Evolutionary conservation across 1,140 invertebrate species (phyloP), one percentile per base, ranked within the genome.

Genomic region (Aphelenchoides besseyi): DNA sequence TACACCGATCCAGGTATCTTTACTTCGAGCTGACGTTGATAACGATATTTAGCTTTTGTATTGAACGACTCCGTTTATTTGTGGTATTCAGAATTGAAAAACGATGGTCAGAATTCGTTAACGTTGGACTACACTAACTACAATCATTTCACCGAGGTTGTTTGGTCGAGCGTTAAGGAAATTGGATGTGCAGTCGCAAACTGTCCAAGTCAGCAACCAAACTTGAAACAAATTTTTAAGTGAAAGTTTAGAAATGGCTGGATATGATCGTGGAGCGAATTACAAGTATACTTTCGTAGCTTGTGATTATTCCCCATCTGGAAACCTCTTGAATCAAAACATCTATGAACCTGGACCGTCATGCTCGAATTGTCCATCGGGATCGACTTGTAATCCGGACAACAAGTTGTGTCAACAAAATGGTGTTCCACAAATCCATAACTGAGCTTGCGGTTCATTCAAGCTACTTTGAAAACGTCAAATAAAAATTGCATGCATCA

Each of bases 111-210:
- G 18, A 18, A 33, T 33, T 8, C 5, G 5, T 18, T 59, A 33
- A 59, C 55, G 55, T 33, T 59, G 26, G 5, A 5, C 18, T 8
- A 12, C 26, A 59, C 5, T 23, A 59, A 59, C 18, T 59, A 59
- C 55, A 59, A 59, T 33, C 55, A 59, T 33, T 59, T 59, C 18
- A 59, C 55, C 5, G 5, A 59, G 18, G 55, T 59, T 33, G 55
- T 18, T 59, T 59, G 55, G 55, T 28, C 55, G 55, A 33, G 18
- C 5, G 18, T 18, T 33, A 59, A 59, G 18, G 55, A 59, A 23
- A 59, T 59, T 33, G 55, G 55, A 28, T 59, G 55, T 18, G 55
- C 55, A 33, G 55, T 59, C 18, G 55, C 55, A 28, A 59, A 59
- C 18, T 59, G 55, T 23, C 5, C 55, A 33, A 59, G 26, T 41